A percentile compares a stretch with the other conserved stretches of the same genome.
Conservation (phyloP, 2,888 invertebrate genomes). For the Steinernema carpocapsae region DNA sequence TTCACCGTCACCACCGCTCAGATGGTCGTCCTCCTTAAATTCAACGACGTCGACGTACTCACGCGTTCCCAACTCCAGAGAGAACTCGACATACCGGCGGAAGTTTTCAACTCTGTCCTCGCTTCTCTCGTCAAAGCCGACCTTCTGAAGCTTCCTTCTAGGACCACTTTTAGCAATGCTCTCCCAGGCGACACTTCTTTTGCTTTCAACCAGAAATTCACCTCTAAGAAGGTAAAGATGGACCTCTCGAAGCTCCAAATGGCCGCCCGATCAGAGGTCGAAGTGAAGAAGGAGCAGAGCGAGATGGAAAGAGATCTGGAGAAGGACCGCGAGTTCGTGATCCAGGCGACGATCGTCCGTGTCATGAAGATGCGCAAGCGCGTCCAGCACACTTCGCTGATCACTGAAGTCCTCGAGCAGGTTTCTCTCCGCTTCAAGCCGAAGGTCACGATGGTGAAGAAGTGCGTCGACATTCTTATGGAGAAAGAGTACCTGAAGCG, state of each 20-base stretch:
- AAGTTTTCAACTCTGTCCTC: background rate
- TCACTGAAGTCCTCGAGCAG: slow-evolving; percentile 95
- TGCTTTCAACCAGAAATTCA: background rate
- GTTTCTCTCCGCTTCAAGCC: slow-evolving; percentile 82
- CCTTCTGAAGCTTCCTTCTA: background rate
- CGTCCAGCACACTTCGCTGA: slow-evolving; percentile 86
- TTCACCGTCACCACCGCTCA: background rate
- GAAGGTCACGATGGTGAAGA: slow-evolving; percentile 75
- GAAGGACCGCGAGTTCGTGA: slow-evolving; percentile 94
- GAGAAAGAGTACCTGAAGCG: slow-evolving; percentile 98
- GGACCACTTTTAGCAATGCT: background rate
- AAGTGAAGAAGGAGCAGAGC: slow-evolving; percentile 89
- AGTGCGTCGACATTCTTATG: slow-evolving; percentile 98
- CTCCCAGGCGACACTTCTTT: background rate
- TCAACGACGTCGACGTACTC: slow-evolving; percentile 4
- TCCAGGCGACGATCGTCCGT: slow-evolving; percentile 75
- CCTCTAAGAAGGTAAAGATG: background rate
- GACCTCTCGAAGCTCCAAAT: background rate
- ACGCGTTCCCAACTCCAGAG: background rate
- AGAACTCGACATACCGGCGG: background rate
- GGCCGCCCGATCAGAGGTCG: background rate
- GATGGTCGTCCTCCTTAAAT: slow-evolving; percentile 9
- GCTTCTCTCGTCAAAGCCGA: background rate
- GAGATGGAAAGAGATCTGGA: slow-evolving; percentile 96
- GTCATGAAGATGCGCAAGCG: slow-evolving; percentile 97